Conservation (phyloP, 2,113 vertebrate species). For the Lagopus leucura region DNA sequence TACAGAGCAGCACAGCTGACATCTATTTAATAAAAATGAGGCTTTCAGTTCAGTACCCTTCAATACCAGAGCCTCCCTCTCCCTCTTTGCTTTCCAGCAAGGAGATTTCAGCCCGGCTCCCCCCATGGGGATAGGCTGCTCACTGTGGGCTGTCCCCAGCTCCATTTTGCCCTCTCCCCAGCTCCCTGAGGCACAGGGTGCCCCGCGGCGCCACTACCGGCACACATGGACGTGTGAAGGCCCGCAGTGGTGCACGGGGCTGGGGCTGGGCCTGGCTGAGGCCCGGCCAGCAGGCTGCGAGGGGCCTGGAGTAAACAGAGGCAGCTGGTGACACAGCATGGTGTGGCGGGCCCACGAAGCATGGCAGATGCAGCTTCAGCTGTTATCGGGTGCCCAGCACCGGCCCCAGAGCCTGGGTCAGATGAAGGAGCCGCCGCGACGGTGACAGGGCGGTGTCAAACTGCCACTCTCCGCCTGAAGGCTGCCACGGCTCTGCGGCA, state of each 20-base stretch:
- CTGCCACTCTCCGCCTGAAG: slow-evolving; percentile 79
- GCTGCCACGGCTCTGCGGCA: slow-evolving; percentile 42
- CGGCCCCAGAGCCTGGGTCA: slow-evolving; percentile 79
- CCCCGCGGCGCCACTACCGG: background rate
- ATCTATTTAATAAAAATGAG: background rate
- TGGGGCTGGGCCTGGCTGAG: slow-evolving; percentile 50
- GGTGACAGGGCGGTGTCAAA: slow-evolving; percentile 82
- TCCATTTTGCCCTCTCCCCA: background rate
- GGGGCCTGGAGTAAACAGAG: slow-evolving; percentile 77
- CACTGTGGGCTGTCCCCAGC: rapidly evolving
- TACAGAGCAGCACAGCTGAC: background rate
- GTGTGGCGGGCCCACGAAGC: slow-evolving; percentile 69
- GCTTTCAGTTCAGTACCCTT: background rate
- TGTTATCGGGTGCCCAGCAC: slow-evolving; percentile 76
- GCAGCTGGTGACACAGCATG: slow-evolving; percentile 86
- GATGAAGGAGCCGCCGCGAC: slow-evolving; percentile 70
- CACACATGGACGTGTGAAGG: slow-evolving; percentile 68
- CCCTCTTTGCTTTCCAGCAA: background rate
- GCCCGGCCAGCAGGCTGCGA: slow-evolving; percentile 75
- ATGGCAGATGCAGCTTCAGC: slow-evolving; percentile 84
- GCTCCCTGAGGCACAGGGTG: background rate
- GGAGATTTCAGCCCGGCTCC: background rate
- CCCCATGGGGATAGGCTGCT: rapidly evolving
- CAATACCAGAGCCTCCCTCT: background rate
- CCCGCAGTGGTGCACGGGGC: slow-evolving; percentile 42